Conservation (phyloP, 2,113 vertebrate genomes). For the Zeus faber region DNA sequence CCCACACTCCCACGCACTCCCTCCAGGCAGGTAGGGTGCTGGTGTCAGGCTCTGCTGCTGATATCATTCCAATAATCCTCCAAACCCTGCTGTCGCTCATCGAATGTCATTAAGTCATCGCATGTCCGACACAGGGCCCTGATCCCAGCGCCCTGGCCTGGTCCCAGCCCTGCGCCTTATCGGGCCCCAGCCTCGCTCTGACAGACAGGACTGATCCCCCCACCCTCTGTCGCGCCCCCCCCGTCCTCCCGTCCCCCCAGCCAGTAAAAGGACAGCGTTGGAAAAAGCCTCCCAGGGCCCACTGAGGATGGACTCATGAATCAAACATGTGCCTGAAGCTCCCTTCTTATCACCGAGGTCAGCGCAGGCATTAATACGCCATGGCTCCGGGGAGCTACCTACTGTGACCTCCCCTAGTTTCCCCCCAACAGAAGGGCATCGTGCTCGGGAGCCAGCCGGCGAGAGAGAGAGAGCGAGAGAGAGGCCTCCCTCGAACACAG, state of each 20-base stretch:
- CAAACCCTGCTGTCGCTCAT: slow-evolving; percentile 57
- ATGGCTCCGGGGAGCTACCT: slow-evolving; percentile 69
- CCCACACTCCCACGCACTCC: slow-evolving; percentile 37
- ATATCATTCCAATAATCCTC: slow-evolving; percentile 57
- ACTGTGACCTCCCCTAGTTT: slow-evolving; percentile 70
- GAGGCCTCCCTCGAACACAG: slow-evolving; percentile 63
- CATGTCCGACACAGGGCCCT: slow-evolving; percentile 52
- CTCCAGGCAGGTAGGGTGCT: slow-evolving; percentile 45
- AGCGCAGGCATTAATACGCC: slow-evolving; percentile 72
- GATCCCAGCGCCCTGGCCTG: slow-evolving; percentile 49
- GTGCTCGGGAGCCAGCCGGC: slow-evolving; percentile 56
- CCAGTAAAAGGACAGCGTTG: slow-evolving; percentile 64
- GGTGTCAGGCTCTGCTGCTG: slow-evolving; percentile 55
- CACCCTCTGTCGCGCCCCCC: slow-evolving; percentile 51
- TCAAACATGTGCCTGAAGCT: slow-evolving; percentile 74
- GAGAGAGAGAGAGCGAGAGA: slow-evolving; percentile 46
- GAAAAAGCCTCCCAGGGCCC: slow-evolving; percentile 68
- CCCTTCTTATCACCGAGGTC: slow-evolving; percentile 73
- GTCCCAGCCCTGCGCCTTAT: slow-evolving; percentile 56
- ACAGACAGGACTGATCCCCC: slow-evolving; percentile 70
- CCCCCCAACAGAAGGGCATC: slow-evolving; percentile 65
- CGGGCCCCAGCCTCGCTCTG: slow-evolving; percentile 57
- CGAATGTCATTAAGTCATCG: slow-evolving; percentile 67
- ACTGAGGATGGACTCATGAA: slow-evolving; percentile 75
- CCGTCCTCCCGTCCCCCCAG: slow-evolving; percentile 37